Evolutionary conservation across 1,140 invertebrate species (phyloP).

Genomic region (Ganaspis sp.): DNA sequence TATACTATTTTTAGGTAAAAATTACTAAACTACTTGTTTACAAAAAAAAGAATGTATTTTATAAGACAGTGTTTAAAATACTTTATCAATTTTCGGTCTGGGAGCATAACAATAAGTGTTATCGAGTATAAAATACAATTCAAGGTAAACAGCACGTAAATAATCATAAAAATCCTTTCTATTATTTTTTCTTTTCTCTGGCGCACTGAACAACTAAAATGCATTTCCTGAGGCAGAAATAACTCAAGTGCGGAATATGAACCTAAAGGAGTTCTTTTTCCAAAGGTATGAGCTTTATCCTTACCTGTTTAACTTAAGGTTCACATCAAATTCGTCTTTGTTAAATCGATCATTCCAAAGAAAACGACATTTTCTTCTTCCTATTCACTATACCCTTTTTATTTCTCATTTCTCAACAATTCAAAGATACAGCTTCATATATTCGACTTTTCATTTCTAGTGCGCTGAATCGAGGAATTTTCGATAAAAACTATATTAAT

Average conservation of each 20-base stretch:
- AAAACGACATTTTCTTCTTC: conserved; percentile 9
- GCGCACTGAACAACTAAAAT: neutral
- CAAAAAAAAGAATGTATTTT: too few species aligned
- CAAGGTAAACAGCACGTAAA: conserved; percentile 16
- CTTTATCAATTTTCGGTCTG: neutral
- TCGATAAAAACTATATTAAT: too few species aligned
- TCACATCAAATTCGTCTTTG: conserved; percentile 50
- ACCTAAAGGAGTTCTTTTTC: conserved; percentile 42
- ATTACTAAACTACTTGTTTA: too few species aligned
- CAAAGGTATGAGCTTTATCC: conserved; percentile 41
- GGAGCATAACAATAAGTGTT: neutral
- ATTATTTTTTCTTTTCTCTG: neutral
- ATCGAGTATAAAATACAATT: conserved; percentile 11
- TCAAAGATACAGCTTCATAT: too few species aligned
- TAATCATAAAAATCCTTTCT: conserved; percentile 6
- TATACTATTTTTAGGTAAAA: too few species aligned
- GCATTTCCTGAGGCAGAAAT: conserved; percentile 29
- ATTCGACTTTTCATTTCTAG: too few species aligned
- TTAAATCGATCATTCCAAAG: conserved; percentile 35
- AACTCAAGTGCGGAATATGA: conserved; percentile 47
- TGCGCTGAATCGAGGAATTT: too few species aligned
- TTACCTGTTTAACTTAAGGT: conserved; percentile 40
- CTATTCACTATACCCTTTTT: conserved; percentile 14
- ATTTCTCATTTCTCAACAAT: neutral
- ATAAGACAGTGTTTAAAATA: too few species aligned